Conservation (phyloP, 2,888 invertebrate genomes). For the Aphodius granarius region DNA sequence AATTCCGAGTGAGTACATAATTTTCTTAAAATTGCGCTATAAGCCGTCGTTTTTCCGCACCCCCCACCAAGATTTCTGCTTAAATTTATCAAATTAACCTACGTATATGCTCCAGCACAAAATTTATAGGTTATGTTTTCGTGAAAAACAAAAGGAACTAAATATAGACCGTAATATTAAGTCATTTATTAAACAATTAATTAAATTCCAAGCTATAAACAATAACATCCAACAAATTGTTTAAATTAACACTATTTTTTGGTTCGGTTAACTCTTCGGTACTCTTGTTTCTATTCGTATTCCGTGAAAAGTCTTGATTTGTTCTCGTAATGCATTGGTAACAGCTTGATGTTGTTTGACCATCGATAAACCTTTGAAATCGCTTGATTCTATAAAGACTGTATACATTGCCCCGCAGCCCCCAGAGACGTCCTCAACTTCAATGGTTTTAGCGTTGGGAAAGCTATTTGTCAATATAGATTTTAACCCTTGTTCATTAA, state of each 20-base stretch:
- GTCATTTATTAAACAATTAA: not conserved
- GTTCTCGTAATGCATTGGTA: constrained; percentile 70
- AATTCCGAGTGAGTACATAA: not conserved
- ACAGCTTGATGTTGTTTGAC: constrained; percentile 76
- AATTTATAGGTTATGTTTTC: not conserved
- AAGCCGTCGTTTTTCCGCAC: not conserved
- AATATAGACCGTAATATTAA: not conserved
- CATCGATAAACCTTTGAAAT: constrained; percentile 69
- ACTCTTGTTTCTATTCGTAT: constrained; percentile 72
- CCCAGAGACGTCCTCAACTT: constrained; percentile 74
- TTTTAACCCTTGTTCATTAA: constrained; percentile 46
- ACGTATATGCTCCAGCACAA: no score
- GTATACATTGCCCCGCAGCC: constrained; percentile 85
- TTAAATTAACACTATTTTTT: not conserved
- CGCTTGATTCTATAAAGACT: constrained; percentile 66
- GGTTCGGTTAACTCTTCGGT: constrained; percentile 14
- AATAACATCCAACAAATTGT: not conserved
- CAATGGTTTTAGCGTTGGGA: constrained; percentile 65
- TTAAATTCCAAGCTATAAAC: not conserved
- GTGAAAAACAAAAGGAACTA: not conserved
- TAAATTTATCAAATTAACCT: not conserved
- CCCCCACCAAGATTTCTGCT: not conserved
- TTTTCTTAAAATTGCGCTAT: not conserved
- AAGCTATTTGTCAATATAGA: constrained; percentile 54
- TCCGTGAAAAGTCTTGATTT: constrained; percentile 85